A percentile compares a stretch with the other conserved stretches of the same genome.
phyloP scores from a whole-genome alignment of 2,797 vertebrate species.

The Synaphobranchus kaupii region DNA sequence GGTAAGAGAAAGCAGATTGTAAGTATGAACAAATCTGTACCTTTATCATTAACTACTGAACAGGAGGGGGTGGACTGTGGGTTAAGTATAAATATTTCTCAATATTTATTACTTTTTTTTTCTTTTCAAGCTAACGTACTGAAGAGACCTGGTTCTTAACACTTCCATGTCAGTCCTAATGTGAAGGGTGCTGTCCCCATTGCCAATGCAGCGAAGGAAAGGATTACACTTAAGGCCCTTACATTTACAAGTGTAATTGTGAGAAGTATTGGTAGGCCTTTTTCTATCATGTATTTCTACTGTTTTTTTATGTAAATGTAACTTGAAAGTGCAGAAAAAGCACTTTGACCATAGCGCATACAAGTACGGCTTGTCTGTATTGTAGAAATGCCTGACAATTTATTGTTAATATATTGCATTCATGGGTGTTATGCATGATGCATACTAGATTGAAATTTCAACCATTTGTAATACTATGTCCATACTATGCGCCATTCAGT shows the following conservation, averaged over 20 bases:
- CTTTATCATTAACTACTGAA: constrained; percentile 13
- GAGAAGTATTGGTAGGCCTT: constrained; percentile 47
- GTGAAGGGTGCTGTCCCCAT: constrained; percentile 34
- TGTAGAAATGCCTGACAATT: constrained; percentile 58
- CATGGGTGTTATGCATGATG: constrained; percentile 19
- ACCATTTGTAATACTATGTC: constrained; percentile 45
- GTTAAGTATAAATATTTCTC: background rate
- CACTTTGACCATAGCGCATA: constrained; percentile 54
- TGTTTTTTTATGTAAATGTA: constrained; percentile 55
- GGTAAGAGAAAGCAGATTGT: background rate
- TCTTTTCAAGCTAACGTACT: background rate
- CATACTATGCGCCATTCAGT: background rate
- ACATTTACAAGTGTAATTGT: constrained; percentile 29
- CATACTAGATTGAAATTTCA: constrained; percentile 37
- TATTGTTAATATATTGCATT: constrained; percentile 63
- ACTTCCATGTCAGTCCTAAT: background rate
- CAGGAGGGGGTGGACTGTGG: background rate
- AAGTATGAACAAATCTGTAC: background rate
- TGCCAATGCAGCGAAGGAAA: constrained; percentile 46
- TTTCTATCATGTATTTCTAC: constrained; percentile 56
- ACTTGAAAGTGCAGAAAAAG: constrained; percentile 41
- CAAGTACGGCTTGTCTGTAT: constrained; percentile 47
- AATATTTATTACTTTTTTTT: background rate
- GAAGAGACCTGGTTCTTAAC: background rate
- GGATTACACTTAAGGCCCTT: constrained; percentile 26